Percentiles rank a stretch among this genome's conserved stretches.
phyloP scores from a whole-genome alignment of 2,113 vertebrate genomes.

The Labeo catla region DNA sequence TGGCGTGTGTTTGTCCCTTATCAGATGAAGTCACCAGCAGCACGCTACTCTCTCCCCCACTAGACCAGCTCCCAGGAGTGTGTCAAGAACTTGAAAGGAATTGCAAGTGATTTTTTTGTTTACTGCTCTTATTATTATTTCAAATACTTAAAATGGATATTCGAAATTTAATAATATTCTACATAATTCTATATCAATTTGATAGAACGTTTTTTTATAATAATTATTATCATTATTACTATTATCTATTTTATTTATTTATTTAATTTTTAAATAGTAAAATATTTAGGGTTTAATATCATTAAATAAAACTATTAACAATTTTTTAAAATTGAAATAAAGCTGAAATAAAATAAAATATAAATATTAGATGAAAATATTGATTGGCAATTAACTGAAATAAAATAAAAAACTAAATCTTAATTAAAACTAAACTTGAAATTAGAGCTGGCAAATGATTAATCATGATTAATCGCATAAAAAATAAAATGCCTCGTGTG shows the following conservation, averaged over 20 bases:
- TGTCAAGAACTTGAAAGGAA: constrained; percentile 56
- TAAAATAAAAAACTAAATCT: neutral
- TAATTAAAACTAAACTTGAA: neutral
- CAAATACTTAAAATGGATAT: neutral
- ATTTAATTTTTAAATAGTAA: neutral
- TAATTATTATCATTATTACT: neutral
- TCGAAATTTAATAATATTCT: neutral
- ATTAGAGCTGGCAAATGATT: too few species aligned
- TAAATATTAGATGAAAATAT: neutral
- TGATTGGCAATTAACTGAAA: neutral
- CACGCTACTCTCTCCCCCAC: constrained; percentile 39
- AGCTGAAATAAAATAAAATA: neutral
- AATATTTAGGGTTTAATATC: neutral
- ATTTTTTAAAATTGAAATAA: neutral
- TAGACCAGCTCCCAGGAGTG: constrained; percentile 46
- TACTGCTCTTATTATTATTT: constrained; percentile 52
- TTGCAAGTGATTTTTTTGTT: constrained; percentile 59
- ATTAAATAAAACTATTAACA: neutral
- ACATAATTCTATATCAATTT: neutral
- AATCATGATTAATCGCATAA: too few species aligned
- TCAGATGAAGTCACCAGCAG: constrained; percentile 49
- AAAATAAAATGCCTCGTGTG: too few species aligned
- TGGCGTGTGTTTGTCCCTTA: constrained; percentile 60
- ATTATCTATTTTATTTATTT: too few species aligned
- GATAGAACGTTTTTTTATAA: neutral